These are phyloP conservation scores for Baronia brevicornis DNA, from an alignment of 2,888 invertebrate genomes.

Conservation along the genomic window DNA sequence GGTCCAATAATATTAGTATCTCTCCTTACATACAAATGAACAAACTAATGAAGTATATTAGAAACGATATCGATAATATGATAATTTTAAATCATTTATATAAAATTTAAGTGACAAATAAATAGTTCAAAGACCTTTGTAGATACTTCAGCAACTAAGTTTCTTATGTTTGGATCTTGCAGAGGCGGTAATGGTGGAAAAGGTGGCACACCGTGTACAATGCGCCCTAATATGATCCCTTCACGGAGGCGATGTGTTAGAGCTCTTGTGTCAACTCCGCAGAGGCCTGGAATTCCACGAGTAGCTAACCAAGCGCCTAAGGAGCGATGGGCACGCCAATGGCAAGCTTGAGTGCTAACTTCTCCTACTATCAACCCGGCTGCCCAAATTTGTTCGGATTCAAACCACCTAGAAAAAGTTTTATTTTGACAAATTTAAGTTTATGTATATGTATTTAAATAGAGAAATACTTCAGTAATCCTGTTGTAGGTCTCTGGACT, in stretches of 20 bases:
- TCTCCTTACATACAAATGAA: no score
- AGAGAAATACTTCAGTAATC: neutral
- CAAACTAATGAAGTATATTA: no score
- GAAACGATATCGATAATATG: no score
- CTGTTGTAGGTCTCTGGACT: no score
- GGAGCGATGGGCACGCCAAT: slow-evolving; percentile 90
- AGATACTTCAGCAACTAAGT: slow-evolving; percentile 95
- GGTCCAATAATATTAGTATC: no score
- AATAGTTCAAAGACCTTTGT: no score
- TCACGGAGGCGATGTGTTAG: slow-evolving; percentile 93
- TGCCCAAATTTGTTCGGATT: slow-evolving; percentile 93
- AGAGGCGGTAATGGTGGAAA: slow-evolving; percentile 45
- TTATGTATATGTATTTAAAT: no score
- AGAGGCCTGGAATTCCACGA: slow-evolving; percentile 89
- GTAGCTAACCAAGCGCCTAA: slow-evolving; percentile 89
- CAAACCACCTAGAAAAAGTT: slow-evolving; percentile 83
- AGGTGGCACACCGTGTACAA: slow-evolving; percentile 74
- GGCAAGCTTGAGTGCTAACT: slow-evolving; percentile 88
- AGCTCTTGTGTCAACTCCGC: slow-evolving; percentile 94
- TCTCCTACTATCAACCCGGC: slow-evolving; percentile 94
- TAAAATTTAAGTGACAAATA: no score
- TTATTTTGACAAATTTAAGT: neutral
- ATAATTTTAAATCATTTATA: no score
- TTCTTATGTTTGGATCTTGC: slow-evolving; percentile 88
- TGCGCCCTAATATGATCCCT: slow-evolving; percentile 87